phyloP scores from a whole-genome alignment of 1,140 invertebrate species.

The Pteromalus puparum region DNA sequence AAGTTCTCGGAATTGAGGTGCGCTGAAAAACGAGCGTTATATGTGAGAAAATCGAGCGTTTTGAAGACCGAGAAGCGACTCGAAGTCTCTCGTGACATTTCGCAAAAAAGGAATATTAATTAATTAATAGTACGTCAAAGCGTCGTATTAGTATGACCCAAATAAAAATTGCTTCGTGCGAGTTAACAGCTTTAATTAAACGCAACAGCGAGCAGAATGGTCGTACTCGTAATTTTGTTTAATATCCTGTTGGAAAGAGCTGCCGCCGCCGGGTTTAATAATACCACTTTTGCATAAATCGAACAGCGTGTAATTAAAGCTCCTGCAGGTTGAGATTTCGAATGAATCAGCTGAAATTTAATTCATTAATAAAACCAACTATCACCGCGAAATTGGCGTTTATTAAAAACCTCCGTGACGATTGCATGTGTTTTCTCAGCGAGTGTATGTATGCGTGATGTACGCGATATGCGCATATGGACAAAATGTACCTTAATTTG shows the following conservation, averaged over 20 bases:
- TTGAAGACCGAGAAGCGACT: too few species aligned
- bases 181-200: too few species aligned
- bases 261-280: not conserved
- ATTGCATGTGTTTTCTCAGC: conserved; percentile 2
- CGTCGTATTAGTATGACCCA: too few species aligned
- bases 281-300: conserved; percentile 24
- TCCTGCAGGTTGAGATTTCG: not conserved
- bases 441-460: conserved; percentile 36
- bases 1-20: not conserved
- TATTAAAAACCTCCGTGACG: conserved; percentile 22
- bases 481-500: conserved; percentile 43
- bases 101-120: too few species aligned
- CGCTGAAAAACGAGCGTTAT: too few species aligned
- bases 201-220: not conserved
- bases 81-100: too few species aligned
- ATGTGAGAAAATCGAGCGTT: too few species aligned
- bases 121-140: too few species aligned
- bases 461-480: conserved; percentile 42
- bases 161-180: too few species aligned
- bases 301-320: conserved; percentile 4
- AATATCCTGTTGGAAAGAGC: not conserved
- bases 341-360: not conserved
- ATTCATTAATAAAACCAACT: conserved; percentile 43
- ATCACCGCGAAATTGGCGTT: conserved; percentile 20
- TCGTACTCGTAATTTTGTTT: conserved; percentile 1